These are phyloP conservation scores for Cantharis rufa DNA, from an alignment of 2,888 invertebrate genomes.

Conservation along the genomic window DNA sequence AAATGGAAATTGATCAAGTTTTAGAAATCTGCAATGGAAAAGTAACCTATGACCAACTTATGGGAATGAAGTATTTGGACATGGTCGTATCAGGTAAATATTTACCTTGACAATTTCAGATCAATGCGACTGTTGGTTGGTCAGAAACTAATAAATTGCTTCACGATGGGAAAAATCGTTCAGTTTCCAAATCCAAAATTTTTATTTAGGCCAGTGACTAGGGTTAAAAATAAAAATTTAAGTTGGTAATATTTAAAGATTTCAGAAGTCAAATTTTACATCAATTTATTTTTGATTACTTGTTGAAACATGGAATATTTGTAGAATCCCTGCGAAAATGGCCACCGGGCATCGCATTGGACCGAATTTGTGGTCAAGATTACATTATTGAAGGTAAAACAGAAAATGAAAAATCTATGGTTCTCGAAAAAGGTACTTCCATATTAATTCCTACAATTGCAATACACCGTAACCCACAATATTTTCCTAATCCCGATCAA, in stretches of 20 bases:
- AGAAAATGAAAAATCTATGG: slow-evolving; percentile 22
- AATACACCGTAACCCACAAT: slow-evolving; percentile 60
- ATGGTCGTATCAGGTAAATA: slow-evolving; percentile 13
- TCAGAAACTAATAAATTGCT: no score
- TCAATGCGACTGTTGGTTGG: no score
- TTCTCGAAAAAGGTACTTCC: slow-evolving; percentile 4
- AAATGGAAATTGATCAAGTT: neutral
- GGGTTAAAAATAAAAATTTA: no score
- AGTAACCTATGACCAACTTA: slow-evolving; percentile 6
- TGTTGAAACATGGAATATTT: no score
- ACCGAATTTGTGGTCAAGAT: slow-evolving; percentile 55
- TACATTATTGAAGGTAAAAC: slow-evolving; percentile 47
- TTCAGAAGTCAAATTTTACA: no score
- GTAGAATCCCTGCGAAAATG: slow-evolving; percentile 54
- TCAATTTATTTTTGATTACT: no score
- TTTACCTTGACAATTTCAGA: no score
- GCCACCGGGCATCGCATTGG: slow-evolving; percentile 52
- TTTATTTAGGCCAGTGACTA: no score
- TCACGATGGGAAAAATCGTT: no score
- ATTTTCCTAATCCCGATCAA: slow-evolving; percentile 60
- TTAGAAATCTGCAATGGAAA: neutral
- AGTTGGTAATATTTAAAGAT: no score
- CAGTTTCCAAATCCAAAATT: no score
- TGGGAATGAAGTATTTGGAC: slow-evolving; percentile 18
- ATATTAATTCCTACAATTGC: slow-evolving; percentile 57